A percentile compares a stretch with the other conserved stretches of the same genome.
Conservation (phyloP, 2,888 invertebrate genomes). For the Cyclophora punctaria region DNA sequence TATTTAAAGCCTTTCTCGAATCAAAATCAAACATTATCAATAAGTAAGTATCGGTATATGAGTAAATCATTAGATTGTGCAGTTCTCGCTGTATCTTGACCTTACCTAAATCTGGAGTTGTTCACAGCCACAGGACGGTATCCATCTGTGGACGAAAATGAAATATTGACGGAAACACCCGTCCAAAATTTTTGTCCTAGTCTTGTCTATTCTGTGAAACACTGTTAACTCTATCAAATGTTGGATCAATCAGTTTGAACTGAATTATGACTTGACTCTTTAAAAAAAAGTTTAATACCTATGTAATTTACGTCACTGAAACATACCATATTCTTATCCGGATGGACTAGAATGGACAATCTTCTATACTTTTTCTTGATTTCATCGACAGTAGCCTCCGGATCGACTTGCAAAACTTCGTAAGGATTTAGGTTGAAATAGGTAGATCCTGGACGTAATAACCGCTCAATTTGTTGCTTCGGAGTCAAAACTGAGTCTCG, state of each 20-base stretch:
- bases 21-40: too few species aligned
- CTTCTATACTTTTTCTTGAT: slow-evolving; percentile 97
- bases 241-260: too few species aligned
- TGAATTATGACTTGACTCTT: too few species aligned
- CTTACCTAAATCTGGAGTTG: slow-evolving; percentile 57
- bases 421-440: slow-evolving; percentile 99
- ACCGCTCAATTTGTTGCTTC: slow-evolving; percentile 96
- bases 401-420: slow-evolving; percentile 93
- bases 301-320: background rate
- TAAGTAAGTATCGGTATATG: too few species aligned
- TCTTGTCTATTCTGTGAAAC: slow-evolving; percentile 3
- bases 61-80: too few species aligned
- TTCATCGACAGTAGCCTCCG: slow-evolving; percentile 90
- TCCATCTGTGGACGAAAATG: slow-evolving; percentile 71
- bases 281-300: too few species aligned
- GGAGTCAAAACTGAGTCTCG: slow-evolving; percentile 97
- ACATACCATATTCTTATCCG: slow-evolving; percentile 92
- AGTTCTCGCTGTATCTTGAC: slow-evolving; percentile 16
- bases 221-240: too few species aligned
- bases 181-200: slow-evolving; percentile 51
- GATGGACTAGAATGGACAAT: slow-evolving; percentile 98
- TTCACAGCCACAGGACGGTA: slow-evolving; percentile 44
- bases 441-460: slow-evolving; percentile 96
- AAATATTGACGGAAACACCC: slow-evolving; percentile 72
- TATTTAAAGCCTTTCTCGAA: too few species aligned